Percentiles rank a stretch among this genome's conserved stretches.
These are phyloP conservation scores for Popillia japonica DNA, from an alignment of 1,140 invertebrate genomes.

Conservation along the genomic window DNA sequence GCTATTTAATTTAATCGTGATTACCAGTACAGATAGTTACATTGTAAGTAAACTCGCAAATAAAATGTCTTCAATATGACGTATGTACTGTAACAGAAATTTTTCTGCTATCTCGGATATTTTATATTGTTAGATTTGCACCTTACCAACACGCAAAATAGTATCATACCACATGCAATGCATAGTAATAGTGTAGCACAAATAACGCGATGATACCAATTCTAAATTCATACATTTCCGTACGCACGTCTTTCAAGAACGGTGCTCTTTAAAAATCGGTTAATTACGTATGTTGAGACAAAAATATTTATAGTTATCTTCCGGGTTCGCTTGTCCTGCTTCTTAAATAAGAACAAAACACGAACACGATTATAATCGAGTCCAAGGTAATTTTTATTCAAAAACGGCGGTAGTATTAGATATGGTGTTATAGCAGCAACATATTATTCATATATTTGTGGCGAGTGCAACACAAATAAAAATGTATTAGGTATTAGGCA, in stretches of 20 bases:
- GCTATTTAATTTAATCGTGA: neutral
- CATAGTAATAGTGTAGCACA: too few species aligned
- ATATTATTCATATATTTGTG: neutral
- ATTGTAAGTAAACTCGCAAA: too few species aligned
- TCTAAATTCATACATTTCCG: neutral
- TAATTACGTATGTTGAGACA: neutral
- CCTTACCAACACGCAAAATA: too few species aligned
- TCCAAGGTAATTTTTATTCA: neutral
- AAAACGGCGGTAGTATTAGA: neutral
- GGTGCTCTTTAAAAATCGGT: neutral
- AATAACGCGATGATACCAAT: neutral
- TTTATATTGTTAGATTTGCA: too few species aligned
- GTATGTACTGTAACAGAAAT: too few species aligned
- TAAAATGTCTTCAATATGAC: too few species aligned
- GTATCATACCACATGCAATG: too few species aligned
- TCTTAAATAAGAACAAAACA: neutral
- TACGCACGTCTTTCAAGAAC: neutral
- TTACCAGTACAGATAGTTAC: neutral
- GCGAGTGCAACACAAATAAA: neutral
- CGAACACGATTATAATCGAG: neutral
- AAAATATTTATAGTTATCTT: neutral
- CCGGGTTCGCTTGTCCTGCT: neutral
- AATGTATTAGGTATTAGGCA: too few species aligned
- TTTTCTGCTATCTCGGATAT: too few species aligned
- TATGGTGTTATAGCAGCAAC: neutral